Conservation (phyloP, 2,113 vertebrate species). For the Pollachius pollachius region DNA sequence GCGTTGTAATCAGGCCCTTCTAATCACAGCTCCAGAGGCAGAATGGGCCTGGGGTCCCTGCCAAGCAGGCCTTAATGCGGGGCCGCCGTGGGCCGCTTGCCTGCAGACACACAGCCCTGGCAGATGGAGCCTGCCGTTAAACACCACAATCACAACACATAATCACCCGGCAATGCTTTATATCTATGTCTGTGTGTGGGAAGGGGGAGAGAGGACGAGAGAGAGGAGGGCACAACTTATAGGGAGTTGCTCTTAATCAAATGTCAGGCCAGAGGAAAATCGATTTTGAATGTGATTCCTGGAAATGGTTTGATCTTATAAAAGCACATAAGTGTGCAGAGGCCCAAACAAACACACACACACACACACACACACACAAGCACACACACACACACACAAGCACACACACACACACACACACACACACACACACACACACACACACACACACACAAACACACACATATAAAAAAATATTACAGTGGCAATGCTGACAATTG, state of each 20-base stretch:
- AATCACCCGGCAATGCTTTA: constrained; percentile 54
- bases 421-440: background rate
- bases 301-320: constrained; percentile 2
- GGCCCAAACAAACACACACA: background rate
- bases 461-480: background rate
- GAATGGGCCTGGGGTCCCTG: constrained; percentile 70
- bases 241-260: constrained; percentile 29
- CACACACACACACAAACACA: background rate
- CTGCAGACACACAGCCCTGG: constrained; percentile 64
- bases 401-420: background rate
- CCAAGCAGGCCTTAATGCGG: constrained; percentile 73
- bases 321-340: background rate
- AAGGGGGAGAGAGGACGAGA: background rate
- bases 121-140: constrained; percentile 73
- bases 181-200: constrained; percentile 4
- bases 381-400: background rate
- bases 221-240: background rate
- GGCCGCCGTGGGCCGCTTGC: constrained; percentile 64
- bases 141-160: constrained; percentile 60
- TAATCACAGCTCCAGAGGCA: constrained; percentile 77
- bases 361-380: background rate
- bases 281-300: background rate
- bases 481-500: no score
- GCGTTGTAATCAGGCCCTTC: constrained; percentile 75
- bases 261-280: constrained; percentile 14